Evolutionary conservation across 2,888 invertebrate species (phyloP), one percentile per base, ranked within the genome.

Genomic region (Chrysotoxum bicinctum): DNA sequence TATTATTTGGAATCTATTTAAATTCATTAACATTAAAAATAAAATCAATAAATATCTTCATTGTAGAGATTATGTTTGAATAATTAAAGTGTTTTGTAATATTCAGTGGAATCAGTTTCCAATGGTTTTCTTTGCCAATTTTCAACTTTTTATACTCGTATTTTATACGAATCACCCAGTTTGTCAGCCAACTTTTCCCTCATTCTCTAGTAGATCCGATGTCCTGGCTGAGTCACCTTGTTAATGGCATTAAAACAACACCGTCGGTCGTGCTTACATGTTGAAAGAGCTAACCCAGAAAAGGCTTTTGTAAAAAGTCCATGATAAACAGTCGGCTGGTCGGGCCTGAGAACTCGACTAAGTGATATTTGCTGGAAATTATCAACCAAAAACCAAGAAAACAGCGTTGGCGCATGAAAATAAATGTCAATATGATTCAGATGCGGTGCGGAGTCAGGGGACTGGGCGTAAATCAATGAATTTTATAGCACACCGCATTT

Each of bases 171-270:
- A 26, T 12, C 56, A 56, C 56, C 56, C 26, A 6, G 4, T 26
- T 50, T 5, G 2, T 23, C n/a, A n/a, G n/a, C 14, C 3, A 7
- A 2, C 23, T 14, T 23, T 12, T 50, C 3, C 14, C 23, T 23
- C 4, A 40, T 40, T 16, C 10, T 1, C 3, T 10, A 5, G 1
- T 3, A 10, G 10, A 7, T 35, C 16, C 4, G 19, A 16, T 60
- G n/a, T 37, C 9, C 23, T 45, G 12, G 60, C 23, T 62, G 43
- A 62, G 82, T 68, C 82, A 82, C 64, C 77, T 73, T 82, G 82
- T 78, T 82, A 73, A 78, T 78, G 68, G 68, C 52, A 62, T 68
- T 68, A 77, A 82, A 82, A 82, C 68, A 78, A 82, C 77, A 68
- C 64, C 16, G 45, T 16, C n/a, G 70, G 45, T 16, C n/a, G 70